A percentile compares a stretch with the other conserved stretches of the same genome.
Evolutionary conservation across 2,113 vertebrate genomes (phyloP).

Genomic region (Onychostruthus taczanowskii): DNA sequence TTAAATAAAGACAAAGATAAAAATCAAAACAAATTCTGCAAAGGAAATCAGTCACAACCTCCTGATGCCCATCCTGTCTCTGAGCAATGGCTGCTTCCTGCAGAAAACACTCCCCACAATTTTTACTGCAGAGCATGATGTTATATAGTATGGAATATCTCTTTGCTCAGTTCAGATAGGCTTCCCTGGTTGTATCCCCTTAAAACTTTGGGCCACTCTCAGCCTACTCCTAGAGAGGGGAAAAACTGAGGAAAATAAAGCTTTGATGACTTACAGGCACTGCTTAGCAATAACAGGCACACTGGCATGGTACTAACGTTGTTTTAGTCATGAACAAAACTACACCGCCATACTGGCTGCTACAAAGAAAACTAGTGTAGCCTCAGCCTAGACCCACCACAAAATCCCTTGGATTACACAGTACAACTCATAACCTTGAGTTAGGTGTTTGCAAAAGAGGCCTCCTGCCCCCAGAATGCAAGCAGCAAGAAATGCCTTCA

Average conservation of each 20-base stretch:
- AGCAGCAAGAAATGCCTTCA: neutral
- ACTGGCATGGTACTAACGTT: neutral
- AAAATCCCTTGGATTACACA: neutral
- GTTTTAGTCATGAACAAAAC: neutral
- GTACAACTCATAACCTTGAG: neutral
- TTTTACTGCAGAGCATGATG: neutral
- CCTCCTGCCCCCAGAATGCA: neutral
- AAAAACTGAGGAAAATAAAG: neutral
- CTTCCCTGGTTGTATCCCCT: neutral
- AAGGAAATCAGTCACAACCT: neutral
- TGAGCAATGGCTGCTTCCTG: neutral
- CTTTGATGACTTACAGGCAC: neutral
- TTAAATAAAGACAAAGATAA: neutral
- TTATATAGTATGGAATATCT: neutral
- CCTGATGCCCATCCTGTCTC: neutral
- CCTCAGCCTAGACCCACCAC: neutral
- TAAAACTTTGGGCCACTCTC: neutral
- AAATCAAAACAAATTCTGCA: neutral
- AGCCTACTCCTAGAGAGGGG: neutral
- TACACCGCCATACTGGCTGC: neutral
- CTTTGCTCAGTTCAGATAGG: neutral
- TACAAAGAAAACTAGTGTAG: neutral
- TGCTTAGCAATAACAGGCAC: neutral
- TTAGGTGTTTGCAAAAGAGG: neutral
- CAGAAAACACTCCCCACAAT: neutral